phyloP scores from a whole-genome alignment of 2,888 invertebrate genomes.

The Scaptodrosophila latifasciaeformis region DNA sequence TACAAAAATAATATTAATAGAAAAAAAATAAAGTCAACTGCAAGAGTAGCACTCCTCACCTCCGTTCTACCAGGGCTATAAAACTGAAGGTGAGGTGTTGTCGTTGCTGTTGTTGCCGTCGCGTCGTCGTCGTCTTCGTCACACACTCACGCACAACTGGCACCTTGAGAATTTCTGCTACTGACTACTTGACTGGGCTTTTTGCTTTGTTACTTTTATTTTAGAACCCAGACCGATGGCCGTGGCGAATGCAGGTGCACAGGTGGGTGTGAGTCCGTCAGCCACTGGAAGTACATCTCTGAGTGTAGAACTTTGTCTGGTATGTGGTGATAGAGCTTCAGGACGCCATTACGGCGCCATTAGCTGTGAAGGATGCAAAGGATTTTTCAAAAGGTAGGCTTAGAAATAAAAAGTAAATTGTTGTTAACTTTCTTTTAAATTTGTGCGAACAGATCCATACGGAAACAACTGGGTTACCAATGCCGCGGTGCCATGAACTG shows the following conservation, averaged over 20 bases:
- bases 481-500: slow-evolving; percentile 97
- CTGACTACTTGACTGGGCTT: slow-evolving; percentile 5
- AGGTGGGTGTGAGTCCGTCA: slow-evolving; percentile 23
- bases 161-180: slow-evolving; percentile 21
- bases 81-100: slow-evolving; percentile 65
- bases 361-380: slow-evolving; percentile 96
- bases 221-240: slow-evolving; percentile 48
- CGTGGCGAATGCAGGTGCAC: slow-evolving; percentile 8
- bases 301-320: slow-evolving; percentile 88
- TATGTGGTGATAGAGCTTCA: slow-evolving; percentile 96
- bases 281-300: slow-evolving; percentile 38
- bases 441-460: slow-evolving; percentile 86
- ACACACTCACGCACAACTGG: slow-evolving; percentile 12
- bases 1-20: slow-evolving; percentile 29
- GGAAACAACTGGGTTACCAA: slow-evolving; percentile 97
- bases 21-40: too few relatives aligned
- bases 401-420: too few relatives aligned
- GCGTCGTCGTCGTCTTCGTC: slow-evolving; percentile 8
- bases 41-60: too few relatives aligned
- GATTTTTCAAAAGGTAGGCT: slow-evolving; percentile 93
- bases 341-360: slow-evolving; percentile 95
- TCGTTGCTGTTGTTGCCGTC: slow-evolving; percentile 29
- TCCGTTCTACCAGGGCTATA: too few relatives aligned
- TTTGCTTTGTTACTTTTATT: slow-evolving; percentile 22
- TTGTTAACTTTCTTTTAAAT: too few relatives aligned